Evolutionary conservation across 2,888 invertebrate genomes (phyloP).

Genomic region (Noctua pronuba): DNA sequence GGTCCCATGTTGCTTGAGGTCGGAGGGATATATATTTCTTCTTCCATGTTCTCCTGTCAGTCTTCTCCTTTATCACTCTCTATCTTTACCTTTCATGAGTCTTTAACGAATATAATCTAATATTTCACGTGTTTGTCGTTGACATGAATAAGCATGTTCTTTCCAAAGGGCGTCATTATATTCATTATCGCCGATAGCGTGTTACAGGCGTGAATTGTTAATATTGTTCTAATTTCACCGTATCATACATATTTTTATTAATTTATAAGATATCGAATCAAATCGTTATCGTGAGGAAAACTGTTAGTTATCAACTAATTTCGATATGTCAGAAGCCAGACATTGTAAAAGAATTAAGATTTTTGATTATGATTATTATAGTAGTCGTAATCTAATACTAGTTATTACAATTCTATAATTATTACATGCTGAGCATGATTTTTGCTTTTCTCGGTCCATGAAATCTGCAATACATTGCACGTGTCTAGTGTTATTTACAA

Average conservation of each 20-base stretch:
- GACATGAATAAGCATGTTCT: slow-evolving; percentile 1
- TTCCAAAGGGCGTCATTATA: slow-evolving; percentile 10
- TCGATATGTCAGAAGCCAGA: slow-evolving; percentile 6
- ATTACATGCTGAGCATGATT: background rate
- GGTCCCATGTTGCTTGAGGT: background rate
- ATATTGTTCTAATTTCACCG: slow-evolving; percentile 22
- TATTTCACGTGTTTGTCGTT: background rate
- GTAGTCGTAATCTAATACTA: background rate
- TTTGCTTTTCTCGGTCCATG: background rate
- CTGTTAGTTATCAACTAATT: slow-evolving; percentile 15
- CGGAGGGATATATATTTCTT: background rate
- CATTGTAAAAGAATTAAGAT: slow-evolving; percentile 6
- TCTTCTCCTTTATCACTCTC: background rate
- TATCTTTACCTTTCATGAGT: background rate
- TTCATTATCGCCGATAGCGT: slow-evolving; percentile 12
- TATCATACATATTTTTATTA: slow-evolving; percentile 18
- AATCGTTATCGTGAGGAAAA: slow-evolving; percentile 35
- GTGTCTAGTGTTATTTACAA: background rate
- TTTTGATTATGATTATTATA: slow-evolving; percentile 17
- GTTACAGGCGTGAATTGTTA: slow-evolving; percentile 12
- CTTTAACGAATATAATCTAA: background rate
- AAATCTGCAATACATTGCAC: background rate
- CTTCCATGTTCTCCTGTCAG: background rate
- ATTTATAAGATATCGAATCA: slow-evolving; percentile 23
- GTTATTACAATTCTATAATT: background rate